Base-by-base conservation (phyloP, 2,113 vertebrate genomes). In the Argyrosomus japonicus region DNA sequence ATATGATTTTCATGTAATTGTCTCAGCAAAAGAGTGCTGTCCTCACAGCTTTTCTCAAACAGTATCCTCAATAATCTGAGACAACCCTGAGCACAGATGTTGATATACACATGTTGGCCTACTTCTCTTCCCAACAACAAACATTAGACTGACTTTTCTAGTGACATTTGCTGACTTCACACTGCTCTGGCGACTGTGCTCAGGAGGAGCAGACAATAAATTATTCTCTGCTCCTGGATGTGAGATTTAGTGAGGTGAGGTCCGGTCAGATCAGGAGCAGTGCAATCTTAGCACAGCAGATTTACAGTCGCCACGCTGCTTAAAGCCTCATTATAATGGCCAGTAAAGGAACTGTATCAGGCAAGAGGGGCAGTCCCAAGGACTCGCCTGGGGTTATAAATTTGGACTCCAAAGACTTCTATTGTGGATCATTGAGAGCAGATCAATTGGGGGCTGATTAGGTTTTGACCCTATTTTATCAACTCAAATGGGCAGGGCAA, bases 241-340 rank as follows among this genome's bases (percentile, higher is more conserved):
- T 53, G 68, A 89, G 88, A 92, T 91, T 91, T 92, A 92, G 48
- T 81, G 84, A 63, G 75, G 68, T 50, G 79, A 77, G 50, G 77
- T 84, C 75, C 81, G 89, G 86, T 86, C 86, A 71, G 77, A 77
- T 29, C 69, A 69, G 69, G 47, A 79, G 72, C 76, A 79, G 77
- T 74, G 84, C 79, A 92, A 87, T 92, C 83, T 89, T 62, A 86
- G 64, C 51, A 12, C 14, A 73, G 81, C 77, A 90, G 88, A 93
- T 94, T 92, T 94, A 92, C 81, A 68, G 84, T 86, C 68, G 12
- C 60, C 69, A 29, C 21, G 36, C 86, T 88, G 81, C 80, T 93
- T 90, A 90, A 91, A 87, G 82, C 50, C 50, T 90, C 90, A 94
- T 94, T 91, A 93, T 87, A 84, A 77, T 75, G 79, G 74, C 56